Base-by-base conservation (phyloP, 2,113 vertebrate genomes). In the Romanogobio albipinnatus region DNA sequence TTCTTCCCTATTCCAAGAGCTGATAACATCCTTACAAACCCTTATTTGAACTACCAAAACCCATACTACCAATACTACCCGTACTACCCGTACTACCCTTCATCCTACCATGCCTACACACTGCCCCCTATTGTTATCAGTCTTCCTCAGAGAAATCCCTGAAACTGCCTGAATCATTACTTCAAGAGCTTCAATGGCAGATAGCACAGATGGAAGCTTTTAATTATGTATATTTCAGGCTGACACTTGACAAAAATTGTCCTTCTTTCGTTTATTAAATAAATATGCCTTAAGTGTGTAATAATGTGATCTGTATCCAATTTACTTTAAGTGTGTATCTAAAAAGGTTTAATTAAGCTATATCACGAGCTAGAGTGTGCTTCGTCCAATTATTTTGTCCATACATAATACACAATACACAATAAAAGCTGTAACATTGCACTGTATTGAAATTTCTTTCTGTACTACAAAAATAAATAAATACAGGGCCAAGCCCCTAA, bases 91-190 rank as follows among this genome's bases (percentile, higher is more conserved):
- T 26, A 15, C 24, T 9, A 62, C 61, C 61, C 61, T 17, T 43
- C 56, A 17, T 43, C 56, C n/a, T 36, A 62, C 17, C 6, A 76
- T 51, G 82, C 24, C 43, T 84, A 80, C 15, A 45, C 77, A 62
- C 61, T 81, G 29, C 86, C 86, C 33, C 70, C 73, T 70, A 66
- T 76, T 66, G 26, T 84, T 43, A 85, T 70, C 49, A 82, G 49
- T 39, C 22, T 87, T 49, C 83, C 79, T 49, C 53, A 10, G 49
- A 49, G 59, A 70, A 84, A 64, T 47, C 29, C 58, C 59, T 64
- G 45, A 43, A 47, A 45, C 4, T 17, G 5, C 5, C 51, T 36
- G 26, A 33, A 71, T 45, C 39, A 43, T 71, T n/a, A 45, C 39
- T 11, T 71, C 19, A 71, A 45, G 15, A 68, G 29, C 64, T 56